Evolutionary conservation across 2,113 vertebrate species (phyloP).

Genomic region (Strix uralensis): DNA sequence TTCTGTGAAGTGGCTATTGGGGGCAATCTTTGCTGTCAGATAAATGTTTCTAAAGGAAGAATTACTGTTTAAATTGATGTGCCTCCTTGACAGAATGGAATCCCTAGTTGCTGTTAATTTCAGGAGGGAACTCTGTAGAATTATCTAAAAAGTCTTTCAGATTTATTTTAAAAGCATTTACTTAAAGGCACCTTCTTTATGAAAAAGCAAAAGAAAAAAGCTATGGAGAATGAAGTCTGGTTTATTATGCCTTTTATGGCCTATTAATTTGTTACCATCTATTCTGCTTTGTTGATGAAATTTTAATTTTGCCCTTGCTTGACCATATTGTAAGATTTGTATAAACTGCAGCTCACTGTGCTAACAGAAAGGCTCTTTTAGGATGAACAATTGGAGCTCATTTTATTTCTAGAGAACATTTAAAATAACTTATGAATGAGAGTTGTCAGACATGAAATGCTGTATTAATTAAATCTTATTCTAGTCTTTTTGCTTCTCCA

Average conservation of each 20-base stretch:
- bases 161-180: slow-evolving; percentile 79
- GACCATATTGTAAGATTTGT: slow-evolving; percentile 81
- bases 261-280: slow-evolving; percentile 89
- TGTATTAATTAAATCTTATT: slow-evolving; percentile 97
- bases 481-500: slow-evolving; percentile 86
- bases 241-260: slow-evolving; percentile 71
- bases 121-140: slow-evolving; percentile 69
- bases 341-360: slow-evolving; percentile 82
- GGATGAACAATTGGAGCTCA: slow-evolving; percentile 77
- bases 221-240: slow-evolving; percentile 61
- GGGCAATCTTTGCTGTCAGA: slow-evolving; percentile 77
- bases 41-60: slow-evolving; percentile 84
- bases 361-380: slow-evolving; percentile 81
- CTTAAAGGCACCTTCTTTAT: slow-evolving; percentile 79
- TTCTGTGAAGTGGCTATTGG: slow-evolving; percentile 81
- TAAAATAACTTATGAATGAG: slow-evolving; percentile 91
- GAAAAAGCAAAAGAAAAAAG: slow-evolving; percentile 60
- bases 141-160: slow-evolving; percentile 80
- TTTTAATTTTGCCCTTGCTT: slow-evolving; percentile 95
- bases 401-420: slow-evolving; percentile 81
- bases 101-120: slow-evolving; percentile 68
- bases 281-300: slow-evolving; percentile 89
- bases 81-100: slow-evolving; percentile 66
- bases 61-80: slow-evolving; percentile 82
- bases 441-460: slow-evolving; percentile 90